These are phyloP conservation scores for Myrmophylax atrothorax DNA, from an alignment of 2,113 vertebrate species.

Conservation along the genomic window DNA sequence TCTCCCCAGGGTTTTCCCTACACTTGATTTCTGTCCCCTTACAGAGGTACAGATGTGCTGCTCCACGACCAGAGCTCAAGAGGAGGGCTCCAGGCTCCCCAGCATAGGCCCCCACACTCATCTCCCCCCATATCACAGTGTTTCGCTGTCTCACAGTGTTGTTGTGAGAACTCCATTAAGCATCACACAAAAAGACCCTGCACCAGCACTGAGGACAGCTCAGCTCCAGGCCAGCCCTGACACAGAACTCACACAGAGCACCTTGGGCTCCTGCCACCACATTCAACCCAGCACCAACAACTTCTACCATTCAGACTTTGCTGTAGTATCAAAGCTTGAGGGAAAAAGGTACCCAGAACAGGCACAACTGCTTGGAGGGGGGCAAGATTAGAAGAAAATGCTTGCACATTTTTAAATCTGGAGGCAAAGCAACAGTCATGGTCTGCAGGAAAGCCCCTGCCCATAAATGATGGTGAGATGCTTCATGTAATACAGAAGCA, in stretches of 20 bases:
- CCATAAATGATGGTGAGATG: background rate
- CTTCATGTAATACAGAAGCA: background rate
- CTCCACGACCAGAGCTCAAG: background rate
- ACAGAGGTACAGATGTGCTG: background rate
- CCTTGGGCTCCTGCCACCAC: background rate
- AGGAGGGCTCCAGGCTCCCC: fast-evolving
- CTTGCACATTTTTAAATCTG: background rate
- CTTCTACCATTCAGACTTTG: background rate
- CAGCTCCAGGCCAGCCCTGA: background rate
- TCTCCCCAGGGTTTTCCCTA: background rate
- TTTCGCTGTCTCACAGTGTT: background rate
- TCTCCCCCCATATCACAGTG: too few species aligned
- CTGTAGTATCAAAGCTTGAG: background rate
- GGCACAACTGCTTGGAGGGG: background rate
- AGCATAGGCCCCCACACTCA: fast-evolving
- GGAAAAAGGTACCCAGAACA: background rate
- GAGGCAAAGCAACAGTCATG: background rate
- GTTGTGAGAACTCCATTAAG: background rate
- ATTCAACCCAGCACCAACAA: background rate
- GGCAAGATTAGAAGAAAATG: background rate
- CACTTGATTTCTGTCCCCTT: fast-evolving
- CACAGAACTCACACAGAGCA: background rate
- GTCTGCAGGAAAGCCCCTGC: background rate
- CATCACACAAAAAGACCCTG: background rate
- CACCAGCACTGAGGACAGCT: background rate